Evolutionary conservation across 2,888 invertebrate genomes (phyloP), one percentile per base, ranked within the genome.

Genomic region (Tromatobia lineatoria): DNA sequence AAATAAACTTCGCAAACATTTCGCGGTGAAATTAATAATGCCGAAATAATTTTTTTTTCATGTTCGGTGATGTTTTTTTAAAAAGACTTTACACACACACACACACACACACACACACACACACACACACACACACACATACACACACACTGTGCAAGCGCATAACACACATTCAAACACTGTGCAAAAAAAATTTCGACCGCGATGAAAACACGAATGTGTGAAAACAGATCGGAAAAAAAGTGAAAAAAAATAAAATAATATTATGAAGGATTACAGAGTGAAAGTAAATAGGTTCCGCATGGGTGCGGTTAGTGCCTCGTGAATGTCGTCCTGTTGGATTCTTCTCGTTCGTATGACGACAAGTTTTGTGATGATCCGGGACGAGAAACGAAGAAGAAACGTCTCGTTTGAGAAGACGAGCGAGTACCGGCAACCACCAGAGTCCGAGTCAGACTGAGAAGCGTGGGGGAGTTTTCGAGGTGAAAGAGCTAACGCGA

Each of bases 401-500:
- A 73, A 15, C 59, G 23, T 23, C 42, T 74, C 67, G 80, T 80
- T 66, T 52, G 77, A 42, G 64, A 71, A 75, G 81, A 75, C 59
- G 74, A 38, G 66, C 67, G 80, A 69, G 73, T 66, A 85, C 86
- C 82, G 86, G 78, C 83, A 82, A 85, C 85, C 85, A 87, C 85
- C 86, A 79, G 87, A 85, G 86, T 85, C 87, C 87, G 86, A 87
- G 80, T 66, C 73, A 85, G 85, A 87, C 87, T 87, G 87, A 85
- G 71, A 29, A 82, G 78, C 85, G 78, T 81, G 71, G 84, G 80
- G 84, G 71, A 86, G 85, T 85, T 77, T 52, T 73, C 61, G 59
- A 82, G 71, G 73, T 70, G 80, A 69, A 64, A 69, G 79, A 75
- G 82, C 78, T 75, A 74, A 73, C 73, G 34, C 66, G 83, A 83